Evolutionary conservation across 2,888 invertebrate genomes (phyloP).

Genomic region (Cotesia congregata): DNA sequence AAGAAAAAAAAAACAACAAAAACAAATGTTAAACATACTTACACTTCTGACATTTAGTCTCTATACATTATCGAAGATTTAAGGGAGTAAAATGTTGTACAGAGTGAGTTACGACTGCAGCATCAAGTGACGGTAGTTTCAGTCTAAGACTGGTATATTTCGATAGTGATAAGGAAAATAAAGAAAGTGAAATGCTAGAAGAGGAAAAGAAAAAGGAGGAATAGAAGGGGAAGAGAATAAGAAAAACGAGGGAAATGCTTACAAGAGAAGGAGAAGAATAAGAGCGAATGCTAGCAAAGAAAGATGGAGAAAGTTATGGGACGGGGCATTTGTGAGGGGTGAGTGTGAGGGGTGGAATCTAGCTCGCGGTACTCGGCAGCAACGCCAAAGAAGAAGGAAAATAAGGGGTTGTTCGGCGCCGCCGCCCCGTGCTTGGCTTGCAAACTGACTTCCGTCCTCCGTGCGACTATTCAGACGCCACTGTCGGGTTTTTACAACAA

Average conservation of each 20-base stretch:
- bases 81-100: constrained; percentile 1
- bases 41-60: constrained; percentile 1
- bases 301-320: constrained; percentile 43
- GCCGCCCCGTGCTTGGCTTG: constrained; percentile 69
- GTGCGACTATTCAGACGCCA: constrained; percentile 67
- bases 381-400: constrained; percentile 60
- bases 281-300: constrained; percentile 44
- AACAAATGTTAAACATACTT: neutral
- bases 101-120: neutral
- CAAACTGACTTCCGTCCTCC: constrained; percentile 69
- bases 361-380: constrained; percentile 49
- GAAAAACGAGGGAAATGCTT: constrained; percentile 39
- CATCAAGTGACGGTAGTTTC: constrained; percentile 1
- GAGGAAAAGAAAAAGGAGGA: constrained; percentile 29
- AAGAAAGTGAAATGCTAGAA: constrained; percentile 24
- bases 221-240: constrained; percentile 30
- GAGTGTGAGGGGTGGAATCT: constrained; percentile 42
- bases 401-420: constrained; percentile 68
- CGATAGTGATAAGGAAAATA: constrained; percentile 19
- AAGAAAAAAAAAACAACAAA: neutral
- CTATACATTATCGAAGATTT: constrained; percentile 1
- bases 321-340: constrained; percentile 43
- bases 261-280: constrained; percentile 47
- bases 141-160: neutral
- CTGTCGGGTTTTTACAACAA: constrained; percentile 53